Evolutionary conservation across 2,888 invertebrate species (phyloP).

Genomic region (Caenorhabditis sp.): DNA sequence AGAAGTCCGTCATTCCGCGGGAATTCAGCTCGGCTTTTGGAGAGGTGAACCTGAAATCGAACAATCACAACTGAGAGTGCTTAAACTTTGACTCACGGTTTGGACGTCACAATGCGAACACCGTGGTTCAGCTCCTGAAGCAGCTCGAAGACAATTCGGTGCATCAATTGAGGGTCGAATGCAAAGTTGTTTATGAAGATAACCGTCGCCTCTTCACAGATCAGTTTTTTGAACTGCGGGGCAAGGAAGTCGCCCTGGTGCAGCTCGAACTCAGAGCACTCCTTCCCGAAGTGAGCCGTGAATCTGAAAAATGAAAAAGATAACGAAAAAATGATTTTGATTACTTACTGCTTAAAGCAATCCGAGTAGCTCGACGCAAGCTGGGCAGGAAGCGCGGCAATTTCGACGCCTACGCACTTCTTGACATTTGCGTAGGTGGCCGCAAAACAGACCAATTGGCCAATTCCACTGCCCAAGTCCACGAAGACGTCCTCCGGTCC

Average conservation of each 20-base stretch:
- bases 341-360: slow-evolving; percentile 72
- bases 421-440: slow-evolving; percentile 91
- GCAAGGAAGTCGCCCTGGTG: slow-evolving; percentile 92
- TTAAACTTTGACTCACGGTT: slow-evolving; percentile 96
- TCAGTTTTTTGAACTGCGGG: slow-evolving; percentile 92
- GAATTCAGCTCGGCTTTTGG: no score
- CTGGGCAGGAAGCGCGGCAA: slow-evolving; percentile 94
- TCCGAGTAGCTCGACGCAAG: slow-evolving; percentile 86
- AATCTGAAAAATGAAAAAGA: slow-evolving; percentile 89
- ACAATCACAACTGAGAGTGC: no score
- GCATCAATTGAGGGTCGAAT: slow-evolving; percentile 96
- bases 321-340: no score
- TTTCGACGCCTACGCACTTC: slow-evolving; percentile 94
- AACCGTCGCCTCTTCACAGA: slow-evolving; percentile 83
- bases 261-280: slow-evolving; percentile 83
- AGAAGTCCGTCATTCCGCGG: no score
- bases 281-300: slow-evolving; percentile 99
- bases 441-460: slow-evolving; percentile 98
- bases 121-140: slow-evolving; percentile 81
- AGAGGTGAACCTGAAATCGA: no score
- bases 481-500: slow-evolving; percentile 94
- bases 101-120: slow-evolving; percentile 96
- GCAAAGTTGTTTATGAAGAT: slow-evolving; percentile 99
- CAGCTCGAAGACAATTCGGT: slow-evolving; percentile 82
- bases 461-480: slow-evolving; percentile 97